These are phyloP conservation scores for Euphysa ruthae DNA, from an alignment of 30 jellyfish, hydroid and myxozoan genomes.

Conservation along the genomic window DNA sequence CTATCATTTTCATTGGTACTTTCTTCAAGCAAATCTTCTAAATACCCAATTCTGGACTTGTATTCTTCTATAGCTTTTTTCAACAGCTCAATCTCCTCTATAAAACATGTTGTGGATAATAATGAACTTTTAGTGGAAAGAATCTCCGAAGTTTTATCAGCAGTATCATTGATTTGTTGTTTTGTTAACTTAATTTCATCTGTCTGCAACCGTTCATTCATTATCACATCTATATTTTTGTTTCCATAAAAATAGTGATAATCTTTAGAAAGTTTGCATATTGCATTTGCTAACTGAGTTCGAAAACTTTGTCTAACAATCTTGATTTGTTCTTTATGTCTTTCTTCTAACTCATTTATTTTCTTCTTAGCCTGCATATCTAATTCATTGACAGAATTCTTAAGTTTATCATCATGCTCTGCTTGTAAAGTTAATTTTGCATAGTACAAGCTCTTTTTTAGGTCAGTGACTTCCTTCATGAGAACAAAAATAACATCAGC, in stretches of 20 bases:
- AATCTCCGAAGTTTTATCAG: not conserved
- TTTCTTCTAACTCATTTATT: conserved; percentile 50
- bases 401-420: conserved; percentile 61
- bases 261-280: conserved; percentile 61
- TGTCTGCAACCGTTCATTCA: conserved; percentile 31
- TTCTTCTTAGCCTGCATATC: conserved; percentile 51
- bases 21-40: conserved; percentile 42
- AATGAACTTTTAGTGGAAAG: conserved; percentile 10
- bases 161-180: conserved; percentile 32
- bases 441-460: conserved; percentile 59
- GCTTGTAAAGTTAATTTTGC: conserved; percentile 86
- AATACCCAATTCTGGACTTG: conserved; percentile 53
- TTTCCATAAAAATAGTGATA: conserved; percentile 43
- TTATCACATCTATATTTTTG: too few species aligned
- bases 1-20: conserved; percentile 33
- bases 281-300: conserved; percentile 82
- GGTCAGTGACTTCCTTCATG: conserved; percentile 29
- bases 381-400: conserved; percentile 59
- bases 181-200: conserved; percentile 31
- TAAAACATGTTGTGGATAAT: conserved; percentile 5
- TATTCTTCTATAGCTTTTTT: conserved; percentile 37
- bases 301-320: conserved; percentile 75
- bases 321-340: conserved; percentile 64
- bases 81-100: conserved; percentile 54
- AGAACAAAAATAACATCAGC: conserved; percentile 29